Evolutionary conservation across 37 sponge, comb jelly and placozoan genomes (phyloP).

Genomic region (Halisarca cf. caerulea): DNA sequence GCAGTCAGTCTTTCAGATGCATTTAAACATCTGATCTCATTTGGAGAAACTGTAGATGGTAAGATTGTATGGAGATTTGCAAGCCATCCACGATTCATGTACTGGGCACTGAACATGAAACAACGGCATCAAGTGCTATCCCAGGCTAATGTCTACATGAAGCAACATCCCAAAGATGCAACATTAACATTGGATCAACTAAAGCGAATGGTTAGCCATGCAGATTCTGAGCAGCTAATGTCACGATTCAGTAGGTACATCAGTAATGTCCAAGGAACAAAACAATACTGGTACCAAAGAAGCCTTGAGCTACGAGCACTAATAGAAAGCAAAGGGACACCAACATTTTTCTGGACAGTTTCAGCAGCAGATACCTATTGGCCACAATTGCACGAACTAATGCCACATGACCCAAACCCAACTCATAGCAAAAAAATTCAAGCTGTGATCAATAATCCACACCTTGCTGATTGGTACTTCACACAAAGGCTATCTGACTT

Average conservation of each 20-base stretch:
- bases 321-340: too few species aligned
- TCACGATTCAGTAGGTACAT: conserved; percentile 18
- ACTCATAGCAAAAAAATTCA: too few species aligned
- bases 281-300: conserved; percentile 35
- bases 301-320: too few species aligned
- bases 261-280: conserved; percentile 35
- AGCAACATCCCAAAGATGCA: conserved; percentile 31
- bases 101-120: conserved; percentile 39
- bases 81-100: conserved; percentile 12
- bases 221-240: conserved; percentile 23
- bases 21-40: conserved; percentile 51
- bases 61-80: background rate
- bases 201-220: conserved; percentile 15
- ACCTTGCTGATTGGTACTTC: too few species aligned
- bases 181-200: conserved; percentile 30
- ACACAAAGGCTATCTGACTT: too few species aligned
- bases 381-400: too few species aligned
- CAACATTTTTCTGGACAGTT: too few species aligned
- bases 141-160: conserved; percentile 6
- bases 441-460: too few species aligned
- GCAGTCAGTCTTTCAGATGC: background rate
- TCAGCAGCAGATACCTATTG: too few species aligned
- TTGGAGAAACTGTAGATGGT: background rate
- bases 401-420: too few species aligned
- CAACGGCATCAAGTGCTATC: conserved; percentile 8